These are phyloP conservation scores for Rhincodon typus DNA, from an alignment of 2,797 vertebrate genomes.

Conservation along the genomic window DNA sequence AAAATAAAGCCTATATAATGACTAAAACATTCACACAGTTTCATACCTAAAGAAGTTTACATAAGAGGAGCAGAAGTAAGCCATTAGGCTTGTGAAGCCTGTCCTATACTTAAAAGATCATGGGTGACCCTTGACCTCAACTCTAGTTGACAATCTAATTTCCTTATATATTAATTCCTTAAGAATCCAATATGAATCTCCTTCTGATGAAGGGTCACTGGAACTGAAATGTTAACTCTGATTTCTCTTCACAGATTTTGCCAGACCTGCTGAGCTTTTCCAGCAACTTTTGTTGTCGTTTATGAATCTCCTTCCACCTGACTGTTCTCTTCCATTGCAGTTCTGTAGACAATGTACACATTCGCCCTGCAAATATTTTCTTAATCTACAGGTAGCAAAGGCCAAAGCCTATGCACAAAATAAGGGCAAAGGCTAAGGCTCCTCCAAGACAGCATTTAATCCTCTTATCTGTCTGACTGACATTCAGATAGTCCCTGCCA, in stretches of 20 bases:
- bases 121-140: background rate
- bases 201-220: too few species aligned
- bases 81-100: background rate
- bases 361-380: background rate
- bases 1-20: background rate
- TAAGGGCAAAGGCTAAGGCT: background rate
- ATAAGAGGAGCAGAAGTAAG: background rate
- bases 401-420: background rate
- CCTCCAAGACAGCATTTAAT: background rate
- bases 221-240: too few species aligned
- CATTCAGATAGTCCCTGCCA: too few species aligned
- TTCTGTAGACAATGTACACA: background rate
- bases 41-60: too few species aligned
- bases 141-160: background rate
- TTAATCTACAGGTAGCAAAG: background rate
- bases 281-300: background rate
- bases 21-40: background rate
- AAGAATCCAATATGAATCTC: background rate
- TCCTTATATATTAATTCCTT: background rate
- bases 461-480: too few species aligned
- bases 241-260: too few species aligned
- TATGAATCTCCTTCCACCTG: background rate
- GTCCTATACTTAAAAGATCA: background rate
- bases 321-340: background rate
- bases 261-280: too few species aligned